Base-by-base conservation (phyloP, 2,797 vertebrate genomes). In the Falco naumanni region DNA sequence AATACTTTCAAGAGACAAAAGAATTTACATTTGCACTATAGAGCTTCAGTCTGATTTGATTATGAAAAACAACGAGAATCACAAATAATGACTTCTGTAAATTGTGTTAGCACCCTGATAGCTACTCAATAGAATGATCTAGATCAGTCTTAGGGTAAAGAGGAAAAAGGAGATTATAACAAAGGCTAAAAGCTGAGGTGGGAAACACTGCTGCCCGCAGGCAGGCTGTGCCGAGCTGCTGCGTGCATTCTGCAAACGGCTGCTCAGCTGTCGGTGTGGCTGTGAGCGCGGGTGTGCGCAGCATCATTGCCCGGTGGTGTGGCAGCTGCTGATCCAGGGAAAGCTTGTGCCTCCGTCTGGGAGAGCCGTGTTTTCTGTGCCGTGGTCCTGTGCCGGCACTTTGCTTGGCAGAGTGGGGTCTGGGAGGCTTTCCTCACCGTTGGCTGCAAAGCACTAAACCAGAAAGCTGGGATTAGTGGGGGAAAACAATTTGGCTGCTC, bases 231-330 rank as follows among this genome's bases (percentile, higher is more conserved):
- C 53, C 41, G 6, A 33, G 80, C 28, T 33, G 29, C 37, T 22
- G 47, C 2, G 2, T 47, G 71, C 50, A 71, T 68, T 74, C 63
- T 84, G 39, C 63, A 47, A 48, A 54, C 64, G 33, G 45, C 59
- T 26, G 29, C 17, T 34, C 22, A 43, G 48, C 43, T 10, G 13
- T 41, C 24, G 56, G 54, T 4, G n/a, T 5, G 31, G 2, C 37
- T 6, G 10, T 4, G 6, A 54, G 72, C 26, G 6, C 5, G 50
- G 34, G 29, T 24, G 28, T 13, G 39, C 16, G 47, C 63, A 28
- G 54, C 48, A n/a, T 21, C 28, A 2, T 54, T 3, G 4, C 9
- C 25, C 33, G 5, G 51, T 13, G 1, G 11, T 2, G 3, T 0
- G 33, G 24, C 5, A 2, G 63, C 68, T 26, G 39, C 66, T 24